These are phyloP conservation scores for Apistogramma diplotaenia DNA, from an alignment of 2,113 vertebrate genomes.

Conservation along the genomic window DNA sequence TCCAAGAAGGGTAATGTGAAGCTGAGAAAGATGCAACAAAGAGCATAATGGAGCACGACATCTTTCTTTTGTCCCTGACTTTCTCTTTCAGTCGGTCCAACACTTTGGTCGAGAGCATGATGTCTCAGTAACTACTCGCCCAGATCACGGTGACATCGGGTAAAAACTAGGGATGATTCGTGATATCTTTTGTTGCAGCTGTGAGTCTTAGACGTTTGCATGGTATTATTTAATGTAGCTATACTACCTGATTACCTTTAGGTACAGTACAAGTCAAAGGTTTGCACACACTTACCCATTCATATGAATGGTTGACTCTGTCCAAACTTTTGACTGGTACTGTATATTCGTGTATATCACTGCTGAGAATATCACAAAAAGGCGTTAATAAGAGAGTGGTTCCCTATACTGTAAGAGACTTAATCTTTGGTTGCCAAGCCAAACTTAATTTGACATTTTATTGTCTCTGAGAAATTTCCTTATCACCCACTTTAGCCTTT, in stretches of 20 bases:
- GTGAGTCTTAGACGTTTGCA: not conserved
- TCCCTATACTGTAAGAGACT: not conserved
- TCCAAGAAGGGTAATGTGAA: not conserved
- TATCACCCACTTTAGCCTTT: conserved; percentile 26
- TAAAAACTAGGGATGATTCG: not conserved
- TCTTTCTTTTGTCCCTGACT: not conserved
- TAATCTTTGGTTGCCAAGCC: conserved; percentile 33
- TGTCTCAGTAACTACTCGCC: not conserved
- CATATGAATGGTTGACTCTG: too few relatives aligned
- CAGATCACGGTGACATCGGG: not conserved
- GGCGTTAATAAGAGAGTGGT: conserved; percentile 7
- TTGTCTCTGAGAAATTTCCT: conserved; percentile 21
- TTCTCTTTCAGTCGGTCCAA: too few relatives aligned
- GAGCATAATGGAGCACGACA: not conserved
- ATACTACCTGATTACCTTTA: not conserved
- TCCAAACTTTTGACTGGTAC: too few relatives aligned
- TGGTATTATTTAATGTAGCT: not conserved
- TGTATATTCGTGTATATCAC: too few relatives aligned
- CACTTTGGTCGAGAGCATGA: too few relatives aligned
- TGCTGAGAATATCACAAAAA: not conserved
- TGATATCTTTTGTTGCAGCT: not conserved
- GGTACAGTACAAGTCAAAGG: too few relatives aligned
- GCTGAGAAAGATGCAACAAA: not conserved
- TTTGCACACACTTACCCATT: too few relatives aligned
- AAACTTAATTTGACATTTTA: conserved; percentile 30